Base-by-base conservation (phyloP, 1,140 invertebrate genomes). In the Drosophila dunni region DNA sequence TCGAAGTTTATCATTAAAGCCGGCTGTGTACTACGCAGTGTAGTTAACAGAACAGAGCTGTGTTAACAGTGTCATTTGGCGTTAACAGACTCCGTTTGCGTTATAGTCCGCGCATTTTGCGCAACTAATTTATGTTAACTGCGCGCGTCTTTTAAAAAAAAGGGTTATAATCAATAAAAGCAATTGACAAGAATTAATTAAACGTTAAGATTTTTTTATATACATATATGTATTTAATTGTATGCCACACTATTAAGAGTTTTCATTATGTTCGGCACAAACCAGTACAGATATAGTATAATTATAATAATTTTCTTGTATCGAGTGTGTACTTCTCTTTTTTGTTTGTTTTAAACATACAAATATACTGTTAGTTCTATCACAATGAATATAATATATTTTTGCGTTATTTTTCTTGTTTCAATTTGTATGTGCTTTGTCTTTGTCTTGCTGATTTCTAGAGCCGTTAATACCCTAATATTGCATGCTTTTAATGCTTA, bases 301-400 rank as follows among this genome's bases (percentile, higher is more conserved):
- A 34, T 57, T 73, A 80, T 64, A 84, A 76, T 36, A 46, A 46
- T 40, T 61, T 73, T 75, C 2, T 62, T 40, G 40, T 48, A 8
- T 48, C 51, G 42, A 54, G 24, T 56, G 56, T 45, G 13, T 17
- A 29, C 24, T 29, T 29, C 58, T 64, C 48, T 70, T 73, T 44
- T 78, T 62, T 20, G 17, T 20, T 63, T 73, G 69, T 78, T 58
- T 75, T 78, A 64, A 86, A 81, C 72, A 78, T 88, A 82, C 62
- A 71, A 62, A 75, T 53, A 83, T 86, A 86, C 79, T 83, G 79
- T 83, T 88, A 71, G 33, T 83, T 86, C 63, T 86, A 86, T 86
- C 83, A 86, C 83, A 86, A 86, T 86, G 75, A 86, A 83, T 88
- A 82, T 61, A 54, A 69, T 75, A 60, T 58, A 17, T 56, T 66